Evolutionary conservation across 2,113 vertebrate genomes (phyloP).

Genomic region (Cardinalis cardinalis): DNA sequence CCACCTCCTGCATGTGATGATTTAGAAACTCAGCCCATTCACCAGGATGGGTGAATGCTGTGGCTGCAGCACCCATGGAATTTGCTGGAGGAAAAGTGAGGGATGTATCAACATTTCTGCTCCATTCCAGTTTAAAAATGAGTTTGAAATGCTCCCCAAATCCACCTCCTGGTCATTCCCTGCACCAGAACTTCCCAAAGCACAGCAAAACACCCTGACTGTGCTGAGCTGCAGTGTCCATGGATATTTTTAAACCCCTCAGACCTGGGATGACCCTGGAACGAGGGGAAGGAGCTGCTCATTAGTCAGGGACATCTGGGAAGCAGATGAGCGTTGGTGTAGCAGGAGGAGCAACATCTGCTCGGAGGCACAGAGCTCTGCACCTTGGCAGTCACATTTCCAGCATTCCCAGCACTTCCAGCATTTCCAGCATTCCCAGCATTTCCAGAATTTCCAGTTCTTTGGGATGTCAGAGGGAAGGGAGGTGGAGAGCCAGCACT

Average conservation of each 20-base stretch:
- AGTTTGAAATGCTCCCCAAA: not conserved
- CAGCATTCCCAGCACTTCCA: not conserved
- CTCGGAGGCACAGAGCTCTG: rapidly evolving
- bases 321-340: not conserved
- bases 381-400: not conserved
- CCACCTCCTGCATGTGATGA: rapidly evolving
- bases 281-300: not conserved
- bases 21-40: not conserved
- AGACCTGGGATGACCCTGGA: not conserved
- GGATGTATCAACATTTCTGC: not conserved
- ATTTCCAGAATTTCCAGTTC: not conserved
- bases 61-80: not conserved
- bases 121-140: not conserved
- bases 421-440: not conserved
- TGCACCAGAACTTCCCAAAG: rapidly evolving
- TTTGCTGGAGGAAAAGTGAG: not conserved
- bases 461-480: rapidly evolving
- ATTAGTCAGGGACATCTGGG: not conserved
- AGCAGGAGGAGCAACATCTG: not conserved
- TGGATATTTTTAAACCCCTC: not conserved
- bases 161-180: rapidly evolving
- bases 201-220: not conserved
- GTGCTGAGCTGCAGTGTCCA: rapidly evolving
- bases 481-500: rapidly evolving
- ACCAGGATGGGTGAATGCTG: not conserved